Evolutionary conservation across 1,140 invertebrate genomes (phyloP), one percentile per base, ranked within the genome.

Genomic region (Zophobas atratus): DNA sequence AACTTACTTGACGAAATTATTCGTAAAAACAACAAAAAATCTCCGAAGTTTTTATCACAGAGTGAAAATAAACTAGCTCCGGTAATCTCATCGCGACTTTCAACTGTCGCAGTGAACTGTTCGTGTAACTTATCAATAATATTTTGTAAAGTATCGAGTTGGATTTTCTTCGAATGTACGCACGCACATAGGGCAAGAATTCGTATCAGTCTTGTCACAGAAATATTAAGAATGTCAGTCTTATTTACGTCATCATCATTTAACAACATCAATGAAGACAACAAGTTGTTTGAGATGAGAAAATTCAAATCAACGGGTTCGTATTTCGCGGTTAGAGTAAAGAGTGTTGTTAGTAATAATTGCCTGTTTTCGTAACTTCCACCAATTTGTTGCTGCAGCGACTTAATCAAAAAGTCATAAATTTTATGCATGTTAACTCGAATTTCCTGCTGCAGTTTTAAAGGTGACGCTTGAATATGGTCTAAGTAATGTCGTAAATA

Each of bases 251-350:
- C 36, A 36, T 76, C 80, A 8, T 87, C 84, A 35, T 88, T 85
- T 32, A 89, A 85, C 80, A 88, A 85, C 48, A 88, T 83, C n/a
- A 92, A 83, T 2, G 88, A 81, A 1, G 87, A 85, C 41, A 91
- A 83, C 6, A 92, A 82, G 38, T 90, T 90, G 82, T 88, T 89
- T 1, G 89, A 88, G 8, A 92, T 90, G 1, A 89, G 88, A 32
- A 92, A 85, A 38, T 86, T 87, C n/a, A 93, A 85, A 84, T 92
- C 91, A 63, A 88, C 85, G 8, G 90, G 86, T 75, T 88, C 86
- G 83, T 90, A 92, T 39, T 88, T 88, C 4, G 90, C 87, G 84
- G 90, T 91, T 57, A 92, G 83, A 1, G 89, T 88, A 84, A 91
- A 91, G 6, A 92, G 85, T 8, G 88, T 90, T 34, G 90, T 85